These are phyloP conservation scores for Sprattus sprattus DNA, from an alignment of 2,113 vertebrate genomes.

Conservation along the genomic window DNA sequence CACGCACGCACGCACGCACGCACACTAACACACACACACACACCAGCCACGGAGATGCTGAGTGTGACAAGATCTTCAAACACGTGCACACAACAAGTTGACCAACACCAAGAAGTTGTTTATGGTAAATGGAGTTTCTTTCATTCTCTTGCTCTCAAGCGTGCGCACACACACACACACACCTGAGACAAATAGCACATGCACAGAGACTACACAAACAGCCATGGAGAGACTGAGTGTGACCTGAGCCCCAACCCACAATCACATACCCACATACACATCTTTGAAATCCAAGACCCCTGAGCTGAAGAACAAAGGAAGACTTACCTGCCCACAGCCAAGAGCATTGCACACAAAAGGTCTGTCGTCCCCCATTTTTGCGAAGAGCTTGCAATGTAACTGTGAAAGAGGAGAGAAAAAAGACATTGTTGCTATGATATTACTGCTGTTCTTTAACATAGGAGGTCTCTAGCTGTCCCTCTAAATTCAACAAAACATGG, in stretches of 20 bases:
- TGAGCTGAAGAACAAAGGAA: constrained; percentile 20
- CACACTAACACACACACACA: no score
- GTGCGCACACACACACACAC: background rate
- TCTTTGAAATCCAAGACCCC: constrained; percentile 45
- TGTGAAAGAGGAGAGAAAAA: constrained; percentile 71
- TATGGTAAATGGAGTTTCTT: no score
- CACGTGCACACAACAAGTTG: background rate
- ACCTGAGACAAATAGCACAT: background rate
- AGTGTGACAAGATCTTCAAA: background rate
- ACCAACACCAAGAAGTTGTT: no score
- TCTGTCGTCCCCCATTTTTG: constrained; percentile 94
- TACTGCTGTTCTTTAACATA: constrained; percentile 1
- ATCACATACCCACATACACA: constrained; percentile 30
- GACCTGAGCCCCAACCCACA: background rate
- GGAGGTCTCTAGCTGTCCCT: constrained; percentile 36
- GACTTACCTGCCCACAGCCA: constrained; percentile 96
- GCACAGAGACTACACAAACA: background rate
- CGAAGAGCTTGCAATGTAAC: constrained; percentile 77
- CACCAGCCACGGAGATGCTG: no score
- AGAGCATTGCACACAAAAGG: constrained; percentile 95
- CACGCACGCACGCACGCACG: background rate
- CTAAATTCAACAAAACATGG: constrained; percentile 58
- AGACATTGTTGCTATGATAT: constrained; percentile 64
- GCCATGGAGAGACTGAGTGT: background rate
- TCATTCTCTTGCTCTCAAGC: no score